Evolutionary conservation across 2,888 invertebrate species (phyloP), one percentile per base, ranked within the genome.

Genomic region (Drosophila testacea): DNA sequence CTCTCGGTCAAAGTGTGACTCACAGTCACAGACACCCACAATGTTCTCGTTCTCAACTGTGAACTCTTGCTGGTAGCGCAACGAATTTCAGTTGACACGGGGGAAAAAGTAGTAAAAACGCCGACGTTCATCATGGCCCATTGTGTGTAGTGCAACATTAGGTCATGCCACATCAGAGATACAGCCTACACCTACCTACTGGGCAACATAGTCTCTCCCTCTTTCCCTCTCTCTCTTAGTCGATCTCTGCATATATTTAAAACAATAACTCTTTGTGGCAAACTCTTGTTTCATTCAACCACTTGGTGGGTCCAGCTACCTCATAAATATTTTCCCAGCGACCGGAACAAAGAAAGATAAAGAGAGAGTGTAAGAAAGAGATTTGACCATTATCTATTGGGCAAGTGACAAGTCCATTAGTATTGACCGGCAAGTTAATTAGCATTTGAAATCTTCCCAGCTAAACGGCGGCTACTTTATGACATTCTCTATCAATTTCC

Each of bases 101-200:
- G 64, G 70, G 63, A n/a, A 27, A 16, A 30, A 46, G 52, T 13
- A 60, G 59, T 52, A 16, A 47, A 42, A 42, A 61, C 48, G 64
- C 63, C 69, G 61, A 66, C 73, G 62, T 57, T 75, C 59, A 84
- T 74, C 84, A 77, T 81, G 70, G 87, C 72, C 84, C 87, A 75
- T 86, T 88, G 89, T 89, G 77, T 87, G 77, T 74, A 77, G 87
- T 83, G 84, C 87, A 85, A 85, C 84, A 85, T 89, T 79, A 89
- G 87, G 85, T 89, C 85, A 89, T 78, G 85, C 68, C 75, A 50
- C 63, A 85, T 83, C 76, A 88, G 57, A 22, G 38, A 63, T 66
- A 69, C 68, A 64, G 27, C 13, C 39, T 41, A 55, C 32, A 41
- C 32, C 36, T 38, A 71, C 51, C 63, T 55, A 74, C 50, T 54